phyloP scores from a whole-genome alignment of 2,888 invertebrate genomes.

The Ophion ventricosus region DNA sequence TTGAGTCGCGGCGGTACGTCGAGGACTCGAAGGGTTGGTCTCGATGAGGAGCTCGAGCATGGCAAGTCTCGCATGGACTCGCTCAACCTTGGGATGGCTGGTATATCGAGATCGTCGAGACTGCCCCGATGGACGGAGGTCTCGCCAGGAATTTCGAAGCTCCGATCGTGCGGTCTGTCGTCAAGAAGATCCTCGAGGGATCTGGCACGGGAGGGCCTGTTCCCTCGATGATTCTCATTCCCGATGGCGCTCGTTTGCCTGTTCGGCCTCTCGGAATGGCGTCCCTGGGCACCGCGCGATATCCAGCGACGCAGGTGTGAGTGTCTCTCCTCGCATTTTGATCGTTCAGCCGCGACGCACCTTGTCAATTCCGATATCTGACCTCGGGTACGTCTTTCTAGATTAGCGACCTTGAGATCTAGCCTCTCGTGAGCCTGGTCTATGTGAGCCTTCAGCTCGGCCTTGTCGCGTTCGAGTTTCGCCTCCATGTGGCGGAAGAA shows the following conservation, averaged over 20 bases:
- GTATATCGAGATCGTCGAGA: slow-evolving; percentile 79
- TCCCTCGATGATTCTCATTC: slow-evolving; percentile 84
- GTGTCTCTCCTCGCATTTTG: slow-evolving; percentile 87
- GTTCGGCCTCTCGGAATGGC: slow-evolving; percentile 85
- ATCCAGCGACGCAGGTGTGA: slow-evolving; percentile 89
- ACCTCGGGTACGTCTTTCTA: slow-evolving; percentile 90
- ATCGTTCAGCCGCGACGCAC: slow-evolving; percentile 87
- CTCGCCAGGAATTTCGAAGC: slow-evolving; percentile 79
- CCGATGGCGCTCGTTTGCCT: slow-evolving; percentile 83
- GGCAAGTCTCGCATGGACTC: slow-evolving; percentile 78
- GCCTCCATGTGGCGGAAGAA: slow-evolving; percentile 95
- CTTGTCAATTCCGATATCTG: slow-evolving; percentile 89
- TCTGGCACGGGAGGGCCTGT: slow-evolving; percentile 86
- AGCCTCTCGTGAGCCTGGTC: slow-evolving; percentile 91
- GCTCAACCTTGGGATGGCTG: slow-evolving; percentile 77
- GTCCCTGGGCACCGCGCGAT: slow-evolving; percentile 86
- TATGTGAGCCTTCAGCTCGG: slow-evolving; percentile 91
- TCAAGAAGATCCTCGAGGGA: slow-evolving; percentile 89
- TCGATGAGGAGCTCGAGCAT: slow-evolving; percentile 68
- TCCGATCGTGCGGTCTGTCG: slow-evolving; percentile 79
- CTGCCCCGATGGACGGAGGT: slow-evolving; percentile 76
- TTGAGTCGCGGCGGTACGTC: slow-evolving; percentile 75
- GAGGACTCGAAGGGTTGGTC: slow-evolving; percentile 72
- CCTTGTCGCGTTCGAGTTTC: slow-evolving; percentile 91
- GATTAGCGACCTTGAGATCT: slow-evolving; percentile 91